Base-by-base conservation (phyloP, 2,113 vertebrate genomes). In the Genyomyrus donnyi region DNA sequence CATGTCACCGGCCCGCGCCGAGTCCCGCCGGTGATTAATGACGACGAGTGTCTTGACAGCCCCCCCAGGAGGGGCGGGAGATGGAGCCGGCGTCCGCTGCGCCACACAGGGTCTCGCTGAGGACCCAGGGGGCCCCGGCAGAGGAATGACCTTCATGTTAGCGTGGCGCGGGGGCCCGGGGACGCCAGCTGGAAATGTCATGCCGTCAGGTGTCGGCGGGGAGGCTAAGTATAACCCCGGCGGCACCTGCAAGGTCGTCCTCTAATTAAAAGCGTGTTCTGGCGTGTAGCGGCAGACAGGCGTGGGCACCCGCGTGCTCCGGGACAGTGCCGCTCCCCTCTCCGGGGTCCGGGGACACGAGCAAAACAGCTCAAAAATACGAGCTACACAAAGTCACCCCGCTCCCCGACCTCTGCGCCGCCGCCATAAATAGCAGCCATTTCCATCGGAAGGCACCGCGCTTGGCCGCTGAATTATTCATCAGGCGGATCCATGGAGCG, bases 141-240 rank as follows among this genome's bases (percentile, higher is more conserved):
- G 42, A 62, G 77, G 52, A 50, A 85, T 83, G 89, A 89, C 95
- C 93, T 95, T 95, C 93, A 94, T 94, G 94, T 95, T 93, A 93
- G 92, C 93, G 94, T 93, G 92, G 93, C 92, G 90, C 93, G 94
- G 94, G 94, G 93, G 88, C 93, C 89, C 92, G 90, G 31, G 84
- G 87, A 92, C 94, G 94, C 95, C 95, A 95, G 95, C 95, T 96
- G 95, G 95, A 95, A 96, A 96, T 96, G 95, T 96, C 96, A 96
- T 92, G 90, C 94, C 90, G 93, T 95, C 94, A 94, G 96, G 94
- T 95, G 94, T 96, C 95, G 95, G 93, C 91, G 92, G 95, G 89
- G 94, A 94, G 91, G 94, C 95, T 94, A 95, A 95, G 95, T 95
- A 95, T 95, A 95, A 96, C 94, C 93, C 94, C 95, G 95, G 95